Evolutionary conservation across 2,797 vertebrate genomes (phyloP), one percentile per base, ranked within the genome.

Genomic region (Emydoidea blandingii): DNA sequence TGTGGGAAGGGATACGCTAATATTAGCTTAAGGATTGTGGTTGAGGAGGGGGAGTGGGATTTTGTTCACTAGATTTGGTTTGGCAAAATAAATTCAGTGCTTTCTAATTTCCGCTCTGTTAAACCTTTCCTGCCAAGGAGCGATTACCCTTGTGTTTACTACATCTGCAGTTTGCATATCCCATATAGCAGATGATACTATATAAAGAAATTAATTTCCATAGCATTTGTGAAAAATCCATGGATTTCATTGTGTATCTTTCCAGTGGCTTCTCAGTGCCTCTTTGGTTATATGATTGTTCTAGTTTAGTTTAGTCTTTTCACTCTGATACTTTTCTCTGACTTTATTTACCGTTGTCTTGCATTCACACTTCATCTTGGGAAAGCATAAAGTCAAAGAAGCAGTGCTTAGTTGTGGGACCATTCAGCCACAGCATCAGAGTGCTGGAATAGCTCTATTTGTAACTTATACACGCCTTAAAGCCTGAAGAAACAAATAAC

Each of bases 21-120:
- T 98, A 97, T 98, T 97, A 97, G 96, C 96, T 98, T 95, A 98
- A 97, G 98, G 98, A 96, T 89, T 94, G 88, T 80, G 92, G 94
- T 90, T 49, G 82, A 57, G 88, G 94, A 87, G 95, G 97, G 96
- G 82, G 87, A 92, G 83, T 94, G 96, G 93, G 97, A 72, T 96
- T 95, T 89, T 97, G 93, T 98, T 98, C 97, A 94, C 98, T 98
- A 96, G 95, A 96, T 97, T 97, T 97, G 97, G 94, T 96, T 98
- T 98, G 98, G 98, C 98, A 97, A 92, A 95, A 59, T 74, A 80
- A 87, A 72, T 91, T 21, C 5, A 8, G 18, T 87, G 83, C 19
- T 92, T 91, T 79, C 88, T 86, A 57, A 18, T 37, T 84, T 95
- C 92, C 25, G 41, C 27, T 76, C 65, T 79, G 76, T 78, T 4